These are phyloP conservation scores for Chymomyza caudatula DNA, from an alignment of 2,888 invertebrate species.

Conservation along the genomic window DNA sequence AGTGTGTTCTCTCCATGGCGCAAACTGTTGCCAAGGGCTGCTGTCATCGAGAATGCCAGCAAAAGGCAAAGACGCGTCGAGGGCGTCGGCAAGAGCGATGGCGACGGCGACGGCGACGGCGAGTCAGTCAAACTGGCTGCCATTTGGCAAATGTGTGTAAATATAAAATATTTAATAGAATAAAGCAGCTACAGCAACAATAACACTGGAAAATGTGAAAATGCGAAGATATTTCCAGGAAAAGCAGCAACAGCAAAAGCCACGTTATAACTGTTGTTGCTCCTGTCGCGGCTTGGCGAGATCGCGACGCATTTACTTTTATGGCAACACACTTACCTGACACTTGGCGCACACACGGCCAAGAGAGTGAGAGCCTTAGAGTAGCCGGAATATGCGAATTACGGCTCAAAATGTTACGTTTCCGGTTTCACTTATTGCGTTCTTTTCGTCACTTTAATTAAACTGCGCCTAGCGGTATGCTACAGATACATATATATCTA, in stretches of 20 bases:
- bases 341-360: constrained; percentile 34
- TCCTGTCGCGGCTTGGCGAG: constrained; percentile 15
- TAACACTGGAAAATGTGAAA: not conserved
- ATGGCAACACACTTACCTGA: constrained; percentile 53
- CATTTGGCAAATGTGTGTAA: not conserved
- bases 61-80: not conserved
- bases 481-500: too few species aligned
- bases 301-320: constrained; percentile 49
- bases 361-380: not conserved
- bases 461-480: too few species aligned
- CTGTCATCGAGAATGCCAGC: not conserved
- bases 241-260: not conserved
- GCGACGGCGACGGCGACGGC: not conserved
- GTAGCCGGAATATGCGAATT: not conserved
- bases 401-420: too few species aligned
- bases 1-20: not conserved
- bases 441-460: too few species aligned
- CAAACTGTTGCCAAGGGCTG: not conserved
- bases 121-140: not conserved
- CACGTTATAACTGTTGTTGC: not conserved
- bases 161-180: constrained; percentile 3
- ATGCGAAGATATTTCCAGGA: not conserved
- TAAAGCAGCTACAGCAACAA: not conserved
- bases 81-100: not conserved
- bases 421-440: too few species aligned